Base-by-base conservation (phyloP, 2,888 invertebrate genomes). In the Lycocerus yunnanus region DNA sequence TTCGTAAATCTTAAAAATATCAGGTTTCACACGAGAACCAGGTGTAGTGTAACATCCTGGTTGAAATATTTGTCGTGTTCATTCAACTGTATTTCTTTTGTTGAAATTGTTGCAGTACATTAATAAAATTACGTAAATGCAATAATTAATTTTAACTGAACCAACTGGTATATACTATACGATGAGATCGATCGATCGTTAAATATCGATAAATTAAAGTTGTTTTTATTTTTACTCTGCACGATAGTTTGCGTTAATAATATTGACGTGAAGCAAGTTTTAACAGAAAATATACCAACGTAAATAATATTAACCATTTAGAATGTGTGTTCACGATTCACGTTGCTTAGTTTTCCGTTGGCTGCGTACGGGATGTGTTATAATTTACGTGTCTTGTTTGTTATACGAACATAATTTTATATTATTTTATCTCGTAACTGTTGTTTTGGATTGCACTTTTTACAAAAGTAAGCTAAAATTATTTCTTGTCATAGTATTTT, bases 261-360 rank as follows among this genome's bases (percentile, higher is more conserved):
- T 65, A 71, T 72, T 69, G 69, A 73, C 76, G 76, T 76, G 68
- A 24, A 27, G 73, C 21, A 66, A 73, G 66, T 58, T 71, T 43
- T 63, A 69, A 70, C 63, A 66, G 69, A 69, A 72, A 73, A 71
- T 71, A 77, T 71, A 71, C 70, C 70, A 73, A 63, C 61, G 61
- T 63, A 63, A 63, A 63, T 76, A 77, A 76, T 74, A 78, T 77
- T 77, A 77, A 78, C 76, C 72, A 73, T 76, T 78, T 77, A 77
- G 76, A 78, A 75, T 75, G 76, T 78, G 76, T 43, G 43, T 43
- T 43, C n/a, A n/a, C 43, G 43, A 43, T 73, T 76, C 76, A 75
- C 73, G 72, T 75, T 77, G 77, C 72, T 78, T 77, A 78, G 78
- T 78, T 78, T 77, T 75, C 75, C 73, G 70, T 68, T 74, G 75